Base-by-base conservation (phyloP, 2,113 vertebrate genomes). In the Urocitellus parryii region DNA sequence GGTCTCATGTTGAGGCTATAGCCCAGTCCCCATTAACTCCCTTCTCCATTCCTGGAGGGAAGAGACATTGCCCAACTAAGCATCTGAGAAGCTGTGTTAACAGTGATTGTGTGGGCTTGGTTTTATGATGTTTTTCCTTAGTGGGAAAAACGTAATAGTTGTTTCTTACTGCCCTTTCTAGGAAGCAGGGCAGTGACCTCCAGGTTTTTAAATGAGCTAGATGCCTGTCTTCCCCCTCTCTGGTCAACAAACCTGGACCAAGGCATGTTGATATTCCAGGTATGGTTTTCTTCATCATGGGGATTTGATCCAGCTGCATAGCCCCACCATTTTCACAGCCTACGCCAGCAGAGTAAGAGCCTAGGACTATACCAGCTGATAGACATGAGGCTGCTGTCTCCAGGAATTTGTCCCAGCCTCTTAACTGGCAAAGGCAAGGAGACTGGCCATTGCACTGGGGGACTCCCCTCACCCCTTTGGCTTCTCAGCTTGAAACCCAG, bases 1-100 rank as follows among this genome's bases (percentile, higher is more conserved):
- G 90, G 92, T 53, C 87, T 97, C 97, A 98, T 88, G 94, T 98
- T 98, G 98, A 98, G 98, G 97, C 97, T 95, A 24, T 68, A 68
- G 87, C 98, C 97, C 89, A 51, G 92, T 97, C 92, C 91, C 91
- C 29, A 25, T 95, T 91, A 92, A 85, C 84, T 84, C 79, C 91
- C 58, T 45, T 63, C 27, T 82, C 61, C 94, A 85, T 67, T 90
- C 95, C 92, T 87, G 39, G 88, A 81, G 97, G 94, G 96, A 97
- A 70, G 95, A 97, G 96, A 92, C 96, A 34, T 79, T 96, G 77
- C 96, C 96, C n/a, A 95, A 34, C 96, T 82, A 45, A 97, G 95
- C 11, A 63, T 84, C 95, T n/a, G 95, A 92, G 94, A 96, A 96
- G 78, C 97, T 92, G 90, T 91, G 83, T 95, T 93, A 90, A 84